phyloP scores from a whole-genome alignment of 2,888 invertebrate genomes.

The Drosophila affinis region DNA sequence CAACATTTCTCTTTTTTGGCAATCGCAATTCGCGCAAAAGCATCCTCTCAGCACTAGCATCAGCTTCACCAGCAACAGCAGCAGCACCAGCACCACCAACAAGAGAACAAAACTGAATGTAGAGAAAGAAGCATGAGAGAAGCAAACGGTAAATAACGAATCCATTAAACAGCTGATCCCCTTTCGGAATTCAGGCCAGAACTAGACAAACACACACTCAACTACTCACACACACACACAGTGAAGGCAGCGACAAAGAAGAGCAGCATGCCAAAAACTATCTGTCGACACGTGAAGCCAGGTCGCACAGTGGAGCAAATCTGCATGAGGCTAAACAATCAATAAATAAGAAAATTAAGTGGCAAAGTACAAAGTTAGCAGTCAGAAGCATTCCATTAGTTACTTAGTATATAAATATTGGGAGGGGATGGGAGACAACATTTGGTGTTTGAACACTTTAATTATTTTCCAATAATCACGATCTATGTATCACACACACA shows the following conservation, averaged over 20 bases:
- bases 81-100: constrained; percentile 12
- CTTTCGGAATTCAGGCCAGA: constrained; percentile 8
- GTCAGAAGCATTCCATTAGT: not conserved
- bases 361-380: not conserved
- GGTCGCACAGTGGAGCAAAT: constrained; percentile 2
- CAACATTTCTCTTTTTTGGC: constrained; percentile 30
- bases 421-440: not conserved
- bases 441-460: not conserved
- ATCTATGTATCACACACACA: constrained; percentile 16
- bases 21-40: constrained; percentile 12
- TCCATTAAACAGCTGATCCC: constrained; percentile 59
- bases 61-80: not conserved
- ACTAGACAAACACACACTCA: constrained; percentile 12
- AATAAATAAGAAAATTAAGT: not conserved
- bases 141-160: constrained; percentile 54
- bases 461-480: constrained; percentile 30
- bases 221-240: not conserved
- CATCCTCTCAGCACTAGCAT: constrained; percentile 3
- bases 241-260: not conserved
- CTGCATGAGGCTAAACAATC: not conserved
- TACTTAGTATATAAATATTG: not conserved
- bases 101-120: constrained; percentile 34
- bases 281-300: constrained; percentile 36
- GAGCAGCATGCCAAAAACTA: constrained; percentile 41
- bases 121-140: constrained; percentile 49